Base-by-base conservation (phyloP, 2,888 invertebrate species). In the Pimpla rufipes region DNA sequence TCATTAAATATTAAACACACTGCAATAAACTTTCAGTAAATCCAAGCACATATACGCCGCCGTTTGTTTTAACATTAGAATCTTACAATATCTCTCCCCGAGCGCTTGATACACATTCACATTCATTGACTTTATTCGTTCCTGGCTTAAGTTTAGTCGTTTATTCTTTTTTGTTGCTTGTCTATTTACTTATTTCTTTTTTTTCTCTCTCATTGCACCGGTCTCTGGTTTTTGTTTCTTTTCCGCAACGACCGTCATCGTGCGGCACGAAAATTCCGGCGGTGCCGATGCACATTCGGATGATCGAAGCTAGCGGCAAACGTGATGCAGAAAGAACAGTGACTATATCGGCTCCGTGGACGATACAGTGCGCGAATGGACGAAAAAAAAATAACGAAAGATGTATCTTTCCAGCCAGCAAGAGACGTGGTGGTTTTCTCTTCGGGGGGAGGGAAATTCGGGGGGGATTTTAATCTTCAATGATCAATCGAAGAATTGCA, bases 11-110 rank as follows among this genome's bases (percentile, higher is more conserved):
- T 89, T 88, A 90, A 89, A 90, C 90, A 92, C 90, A 90, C 90
- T 88, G 89, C 88, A 88, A 88, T 87, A 88, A 90, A 89, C 88
- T 88, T 90, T 90, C 89, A 88, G 89, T 90, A 89, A 90, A 88
- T 88, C 86, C 88, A 90, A 91, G 87, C 90, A 88, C 88, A 89
- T 90, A 86, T 91, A 90, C 90, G 88, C 90, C 89, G 85, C 87
- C 78, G 29, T 29, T 13, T 21, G 37, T 37, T 80, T 67, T 78
- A 57, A 74, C 78, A 82, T 78, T 78, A 68, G 87, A 86, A 86
- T 84, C 84, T 87, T 85, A 86, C 83, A 76, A 62, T 62, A 75
- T 79, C 75, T 79, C 78, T 75, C 79, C 79, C 81, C 76, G 74
- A 83, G 81, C 85, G 79, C 75, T 79, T 62, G 85, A 85, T 79